phyloP scores from a whole-genome alignment of 2,113 vertebrate species.

The Trogon surrucura region DNA sequence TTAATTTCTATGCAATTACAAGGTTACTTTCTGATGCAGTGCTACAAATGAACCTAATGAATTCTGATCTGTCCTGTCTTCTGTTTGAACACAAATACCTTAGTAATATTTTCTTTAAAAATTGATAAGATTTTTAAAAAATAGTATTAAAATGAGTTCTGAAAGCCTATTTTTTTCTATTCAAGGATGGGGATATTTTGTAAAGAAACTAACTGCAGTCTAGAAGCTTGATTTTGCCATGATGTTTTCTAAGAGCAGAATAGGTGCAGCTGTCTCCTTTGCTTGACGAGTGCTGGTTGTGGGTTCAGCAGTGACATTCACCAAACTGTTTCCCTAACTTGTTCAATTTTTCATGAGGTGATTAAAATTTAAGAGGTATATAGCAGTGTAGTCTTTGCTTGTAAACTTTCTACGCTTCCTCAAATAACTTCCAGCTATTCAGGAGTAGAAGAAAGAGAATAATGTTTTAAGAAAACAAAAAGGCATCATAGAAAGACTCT shows the following conservation, averaged over 20 bases:
- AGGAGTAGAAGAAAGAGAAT: neutral
- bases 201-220: neutral
- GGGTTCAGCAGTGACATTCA: neutral
- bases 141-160: neutral
- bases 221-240: neutral
- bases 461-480: neutral
- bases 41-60: neutral
- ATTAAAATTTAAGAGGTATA: slow-evolving; percentile 7
- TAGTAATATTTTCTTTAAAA: neutral
- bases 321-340: neutral
- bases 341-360: neutral
- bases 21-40: neutral
- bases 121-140: neutral
- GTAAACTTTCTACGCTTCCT: neutral
- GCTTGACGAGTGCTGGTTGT: neutral
- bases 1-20: neutral
- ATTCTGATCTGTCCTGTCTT: neutral
- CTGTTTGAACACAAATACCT: neutral
- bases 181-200: neutral
- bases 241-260: neutral
- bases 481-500: neutral
- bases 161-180: neutral
- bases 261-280: neutral
- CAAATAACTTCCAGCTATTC: neutral
- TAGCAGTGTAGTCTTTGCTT: neutral